phyloP scores from a whole-genome alignment of 2,888 invertebrate species.

The Miltochrista miniata region DNA sequence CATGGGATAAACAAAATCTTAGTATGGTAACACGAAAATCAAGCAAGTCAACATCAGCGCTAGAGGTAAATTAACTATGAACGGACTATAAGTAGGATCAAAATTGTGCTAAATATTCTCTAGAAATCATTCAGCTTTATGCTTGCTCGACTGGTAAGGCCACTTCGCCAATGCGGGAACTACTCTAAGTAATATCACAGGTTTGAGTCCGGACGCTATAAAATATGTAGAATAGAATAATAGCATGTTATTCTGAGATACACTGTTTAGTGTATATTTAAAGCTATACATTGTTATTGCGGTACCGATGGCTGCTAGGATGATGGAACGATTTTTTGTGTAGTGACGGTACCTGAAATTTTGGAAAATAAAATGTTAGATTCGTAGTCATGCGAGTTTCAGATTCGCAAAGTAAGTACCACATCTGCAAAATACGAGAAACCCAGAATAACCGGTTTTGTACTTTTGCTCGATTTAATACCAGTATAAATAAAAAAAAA shows the following conservation, averaged over 20 bases:
- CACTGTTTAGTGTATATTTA: conserved; percentile 15
- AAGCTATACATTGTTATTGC: conserved; percentile 30
- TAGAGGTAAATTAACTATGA: too few relatives aligned
- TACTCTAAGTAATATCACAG: conserved; percentile 47
- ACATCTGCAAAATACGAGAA: too few relatives aligned
- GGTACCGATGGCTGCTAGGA: conserved; percentile 33
- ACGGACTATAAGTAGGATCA: too few relatives aligned
- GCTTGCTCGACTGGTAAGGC: conserved; percentile 38
- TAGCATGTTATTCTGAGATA: conserved; percentile 5
- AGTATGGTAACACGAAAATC: too few relatives aligned
- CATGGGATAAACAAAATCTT: too few relatives aligned
- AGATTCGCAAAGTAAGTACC: too few relatives aligned
- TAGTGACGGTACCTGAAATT: conserved; percentile 70
- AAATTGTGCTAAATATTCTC: too few relatives aligned
- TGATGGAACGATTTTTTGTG: conserved; percentile 56
- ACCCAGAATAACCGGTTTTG: too few relatives aligned
- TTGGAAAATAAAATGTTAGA: neutral
- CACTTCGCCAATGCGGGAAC: conserved; percentile 55
- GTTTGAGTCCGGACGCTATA: conserved; percentile 44
- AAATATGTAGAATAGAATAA: conserved; percentile 49
- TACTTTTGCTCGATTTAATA: too few relatives aligned
- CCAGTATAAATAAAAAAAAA: too few relatives aligned
- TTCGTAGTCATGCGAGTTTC: neutral
- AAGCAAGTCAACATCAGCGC: too few relatives aligned
- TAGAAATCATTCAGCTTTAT: too few relatives aligned